These are phyloP conservation scores for Epinotia demarniana DNA, from an alignment of 2,888 invertebrate species.

Conservation along the genomic window DNA sequence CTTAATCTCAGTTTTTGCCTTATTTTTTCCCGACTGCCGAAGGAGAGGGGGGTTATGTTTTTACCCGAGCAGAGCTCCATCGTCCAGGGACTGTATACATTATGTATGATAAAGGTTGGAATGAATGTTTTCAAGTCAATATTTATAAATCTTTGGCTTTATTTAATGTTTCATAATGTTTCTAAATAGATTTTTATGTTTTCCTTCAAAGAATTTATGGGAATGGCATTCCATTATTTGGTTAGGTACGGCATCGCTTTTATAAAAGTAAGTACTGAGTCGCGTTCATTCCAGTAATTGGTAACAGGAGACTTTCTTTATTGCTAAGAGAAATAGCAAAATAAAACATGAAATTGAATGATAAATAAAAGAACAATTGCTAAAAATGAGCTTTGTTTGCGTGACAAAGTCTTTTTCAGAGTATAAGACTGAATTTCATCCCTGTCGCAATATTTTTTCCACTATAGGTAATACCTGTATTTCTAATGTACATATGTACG, in stretches of 20 bases:
- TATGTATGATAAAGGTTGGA: too few species aligned
- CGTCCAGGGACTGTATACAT: too few species aligned
- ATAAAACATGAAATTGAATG: slow-evolving; percentile 56
- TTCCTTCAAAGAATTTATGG: slow-evolving; percentile 30
- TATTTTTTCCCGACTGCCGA: too few species aligned
- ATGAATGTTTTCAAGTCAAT: not conserved
- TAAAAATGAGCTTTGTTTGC: slow-evolving; percentile 60
- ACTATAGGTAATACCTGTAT: too few species aligned
- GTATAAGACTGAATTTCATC: too few species aligned
- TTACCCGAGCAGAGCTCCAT: too few species aligned
- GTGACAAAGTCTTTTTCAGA: too few species aligned
- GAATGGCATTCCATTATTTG: slow-evolving; percentile 37
- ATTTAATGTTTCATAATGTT: not conserved
- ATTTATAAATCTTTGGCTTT: not conserved
- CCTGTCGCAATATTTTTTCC: too few species aligned
- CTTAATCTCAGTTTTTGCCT: too few species aligned
- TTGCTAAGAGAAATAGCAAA: slow-evolving; percentile 56
- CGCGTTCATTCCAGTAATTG: slow-evolving; percentile 60
- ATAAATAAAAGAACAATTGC: slow-evolving; percentile 67
- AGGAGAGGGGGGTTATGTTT: too few species aligned
- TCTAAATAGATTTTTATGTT: slow-evolving; percentile 31
- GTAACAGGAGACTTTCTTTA: slow-evolving; percentile 52
- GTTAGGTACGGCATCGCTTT: slow-evolving; percentile 33
- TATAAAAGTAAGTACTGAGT: slow-evolving; percentile 46
- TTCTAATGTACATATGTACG: too few species aligned